Evolutionary conservation across 2,113 vertebrate species (phyloP).

Genomic region (Zonotrichia leucophrys): DNA sequence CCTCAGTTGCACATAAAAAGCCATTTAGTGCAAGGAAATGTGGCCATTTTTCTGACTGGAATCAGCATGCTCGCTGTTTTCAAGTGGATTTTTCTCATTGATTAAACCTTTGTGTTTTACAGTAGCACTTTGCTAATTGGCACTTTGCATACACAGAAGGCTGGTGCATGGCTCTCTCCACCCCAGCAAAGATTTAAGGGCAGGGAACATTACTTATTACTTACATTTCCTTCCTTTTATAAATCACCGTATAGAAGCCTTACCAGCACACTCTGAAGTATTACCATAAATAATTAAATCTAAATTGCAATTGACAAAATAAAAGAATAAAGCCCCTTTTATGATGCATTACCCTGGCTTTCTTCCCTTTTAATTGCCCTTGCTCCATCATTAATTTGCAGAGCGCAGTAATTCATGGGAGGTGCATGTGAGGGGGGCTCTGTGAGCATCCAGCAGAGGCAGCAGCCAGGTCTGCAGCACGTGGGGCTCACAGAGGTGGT

Average conservation of each 20-base stretch:
- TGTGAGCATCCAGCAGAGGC: background rate
- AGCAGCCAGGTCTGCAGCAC: background rate
- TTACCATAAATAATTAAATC: slow-evolving; percentile 64
- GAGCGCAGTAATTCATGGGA: background rate
- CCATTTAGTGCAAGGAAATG: background rate
- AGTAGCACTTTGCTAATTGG: slow-evolving; percentile 51
- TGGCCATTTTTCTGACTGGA: background rate
- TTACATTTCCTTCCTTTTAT: slow-evolving; percentile 50
- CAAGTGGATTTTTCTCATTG: slow-evolving; percentile 59
- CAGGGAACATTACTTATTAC: slow-evolving; percentile 22
- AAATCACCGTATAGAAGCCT: slow-evolving; percentile 14
- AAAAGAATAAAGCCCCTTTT: slow-evolving; percentile 42
- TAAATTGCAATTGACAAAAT: slow-evolving; percentile 56
- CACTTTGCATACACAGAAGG: slow-evolving; percentile 30
- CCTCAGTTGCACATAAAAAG: background rate
- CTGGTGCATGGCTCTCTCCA: background rate
- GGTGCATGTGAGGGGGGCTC: background rate
- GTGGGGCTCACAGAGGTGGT: accelerated
- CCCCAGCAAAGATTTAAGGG: slow-evolving; percentile 54
- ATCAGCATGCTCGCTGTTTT: background rate
- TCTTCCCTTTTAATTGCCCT: slow-evolving; percentile 38
- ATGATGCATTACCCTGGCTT: slow-evolving; percentile 34
- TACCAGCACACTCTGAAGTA: slow-evolving; percentile 13
- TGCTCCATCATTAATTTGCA: slow-evolving; percentile 20
- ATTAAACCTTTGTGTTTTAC: slow-evolving; percentile 49